These are phyloP conservation scores for Mus spicilegus DNA, from an alignment of 2,113 vertebrate genomes.

Conservation along the genomic window DNA sequence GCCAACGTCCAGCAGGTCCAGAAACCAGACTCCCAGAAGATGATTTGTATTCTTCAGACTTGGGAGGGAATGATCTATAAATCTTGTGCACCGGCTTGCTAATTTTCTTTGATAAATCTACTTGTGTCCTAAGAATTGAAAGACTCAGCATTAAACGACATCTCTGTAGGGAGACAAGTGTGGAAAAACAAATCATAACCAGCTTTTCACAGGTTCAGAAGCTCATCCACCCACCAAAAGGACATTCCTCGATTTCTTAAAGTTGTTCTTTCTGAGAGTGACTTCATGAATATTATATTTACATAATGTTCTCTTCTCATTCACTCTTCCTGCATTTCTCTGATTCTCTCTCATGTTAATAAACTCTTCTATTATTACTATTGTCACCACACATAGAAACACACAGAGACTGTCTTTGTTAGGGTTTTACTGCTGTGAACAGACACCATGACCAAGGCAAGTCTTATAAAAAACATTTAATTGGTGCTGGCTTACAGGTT, in stretches of 20 bases:
- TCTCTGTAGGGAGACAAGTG: not conserved
- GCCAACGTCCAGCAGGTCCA: not conserved
- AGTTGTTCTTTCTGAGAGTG: not conserved
- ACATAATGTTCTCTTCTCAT: not conserved
- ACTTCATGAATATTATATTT: not conserved
- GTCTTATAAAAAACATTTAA: no score
- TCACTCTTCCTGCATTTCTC: not conserved
- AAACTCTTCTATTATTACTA: not conserved
- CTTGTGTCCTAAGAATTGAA: constrained; percentile 17
- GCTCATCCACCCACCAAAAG: not conserved
- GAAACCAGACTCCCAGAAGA: not conserved
- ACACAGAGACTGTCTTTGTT: not conserved
- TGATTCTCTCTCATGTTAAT: not conserved
- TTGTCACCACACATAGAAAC: not conserved
- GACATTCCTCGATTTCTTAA: not conserved
- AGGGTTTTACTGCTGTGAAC: no score
- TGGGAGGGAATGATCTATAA: constrained; percentile 1
- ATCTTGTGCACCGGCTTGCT: not conserved
- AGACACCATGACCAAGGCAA: no score
- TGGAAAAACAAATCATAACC: constrained; percentile 4
- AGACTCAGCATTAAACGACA: constrained; percentile 23
- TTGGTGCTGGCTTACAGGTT: no score
- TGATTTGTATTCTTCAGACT: constrained; percentile 15
- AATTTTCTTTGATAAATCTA: constrained; percentile 32
- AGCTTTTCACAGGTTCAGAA: not conserved